Evolutionary conservation across 2,888 invertebrate species (phyloP), one percentile per base, ranked within the genome.

Genomic region (Drosophila kuntzei): DNA sequence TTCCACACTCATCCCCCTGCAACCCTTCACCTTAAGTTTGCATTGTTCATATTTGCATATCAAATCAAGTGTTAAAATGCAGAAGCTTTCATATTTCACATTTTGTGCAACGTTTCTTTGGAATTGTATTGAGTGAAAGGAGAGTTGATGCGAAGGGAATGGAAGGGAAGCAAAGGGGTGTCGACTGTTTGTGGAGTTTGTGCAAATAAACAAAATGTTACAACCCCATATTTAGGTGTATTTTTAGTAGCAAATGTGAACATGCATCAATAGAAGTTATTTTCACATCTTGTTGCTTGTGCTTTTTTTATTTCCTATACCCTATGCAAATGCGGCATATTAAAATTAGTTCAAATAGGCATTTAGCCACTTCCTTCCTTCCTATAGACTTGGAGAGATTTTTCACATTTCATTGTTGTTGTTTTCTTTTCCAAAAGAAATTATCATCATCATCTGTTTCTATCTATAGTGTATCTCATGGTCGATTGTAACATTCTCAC

Each of bases 1-100:
- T 76, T 32, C 20, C 46, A 25, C 22, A 39, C 39, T 6, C 37
- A 22, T 41, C 12, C 25, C 9, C 25, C n/a, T 3, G 2, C 11
- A 22, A 6, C 39, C 32, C 37, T 20, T 20, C 12, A 27, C 29
- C 53, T 32, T 41, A 57, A 60, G 51, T 61, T 66, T 37, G 58
- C 63, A 71, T 77, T 71, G 75, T 82, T 79, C 68, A 73, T 85
- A 82, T 84, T 84, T 87, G 77, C 88, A 84, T 85, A 87, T 79
- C 63, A 84, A 84, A 84, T 87, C 84, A 85, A 72, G 88, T 77
- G 86, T 86, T 82, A 85, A 87, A 87, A 80, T 72, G 75, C 73
- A 76, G 68, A 54, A 80, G 79, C 79, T 72, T 63, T 49, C 57
- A 46, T 34, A 62, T 54, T 43, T 54, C 54, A 54, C 16, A 43